Evolutionary conservation across 2,888 invertebrate species (phyloP), one percentile per base, ranked within the genome.

Genomic region (Blastobasis lacticolella): DNA sequence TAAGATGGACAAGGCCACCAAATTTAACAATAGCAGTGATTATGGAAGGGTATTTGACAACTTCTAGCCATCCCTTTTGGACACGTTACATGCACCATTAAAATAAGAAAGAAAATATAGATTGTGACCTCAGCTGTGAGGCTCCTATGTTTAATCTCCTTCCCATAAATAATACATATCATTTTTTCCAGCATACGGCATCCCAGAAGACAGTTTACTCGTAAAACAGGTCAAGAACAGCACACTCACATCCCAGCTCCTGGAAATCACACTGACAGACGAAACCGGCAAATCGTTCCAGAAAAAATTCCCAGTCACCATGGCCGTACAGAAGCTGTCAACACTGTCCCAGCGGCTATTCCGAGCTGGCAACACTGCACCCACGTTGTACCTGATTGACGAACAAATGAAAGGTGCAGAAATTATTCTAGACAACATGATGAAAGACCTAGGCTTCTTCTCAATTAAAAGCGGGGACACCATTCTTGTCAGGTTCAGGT

Each of bases 381-480:
- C 90, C 0, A 76, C 62, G 0, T 64, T 91, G 10, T 80, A 81
- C 54, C 86, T 92, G 55, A 65, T 90, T 2, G 91, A 92, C 62
- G 88, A 88, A 8, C 81, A 89, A 60, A 86, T 90, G 77, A 75
- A 90, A 5, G 91, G 92, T 10, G 90, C 94, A 7, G 92, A 94
- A 70, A 93, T 96, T 62, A 85, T 88, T 52, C 78, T 97, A 60
- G 94, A 96, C 59, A 96, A 96, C 73, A 93, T 92, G 54, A 92
- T 95, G 67, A 94, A 95, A 75, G 93, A 94, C 67, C 82, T 97
- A 45, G 91, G 92, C 48, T 95, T 92, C 75, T 97, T 93, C 80
- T 95, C 96, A 0, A 87, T 97, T 44, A 94, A 95, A 81, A 93
- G 94, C 66, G 95, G 94, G 54, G 96, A 97, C 80, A 91, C 90